Conservation (phyloP, 2,113 vertebrate species). For the Craseonycteris thonglongyai region DNA sequence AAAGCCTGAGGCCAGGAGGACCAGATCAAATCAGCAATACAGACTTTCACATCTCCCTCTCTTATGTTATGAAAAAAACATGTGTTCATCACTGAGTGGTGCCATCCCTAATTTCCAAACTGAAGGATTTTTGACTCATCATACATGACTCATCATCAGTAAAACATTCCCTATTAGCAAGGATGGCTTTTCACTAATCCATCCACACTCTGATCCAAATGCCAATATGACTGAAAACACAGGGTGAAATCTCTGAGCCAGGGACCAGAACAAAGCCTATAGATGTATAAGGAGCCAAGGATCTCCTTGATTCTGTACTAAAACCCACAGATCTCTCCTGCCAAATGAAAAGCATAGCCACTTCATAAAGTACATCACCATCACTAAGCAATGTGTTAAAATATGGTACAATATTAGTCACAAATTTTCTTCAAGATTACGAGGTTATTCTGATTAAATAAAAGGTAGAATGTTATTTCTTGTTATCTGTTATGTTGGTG, state of each 20-base stretch:
- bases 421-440: not conserved
- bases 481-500: not conserved
- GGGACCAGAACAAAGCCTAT: not conserved
- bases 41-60: not conserved
- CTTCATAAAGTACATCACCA: not conserved
- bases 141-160: not conserved
- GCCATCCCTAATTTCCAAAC: not conserved
- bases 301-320: not conserved
- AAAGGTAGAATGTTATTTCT: not conserved
- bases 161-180: not conserved
- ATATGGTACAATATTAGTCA: not conserved
- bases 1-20: not conserved
- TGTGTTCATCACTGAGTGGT: not conserved
- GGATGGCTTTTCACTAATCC: not conserved
- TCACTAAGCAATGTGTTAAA: not conserved
- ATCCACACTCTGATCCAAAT: not conserved
- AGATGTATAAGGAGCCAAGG: not conserved
- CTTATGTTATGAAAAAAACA: not conserved
- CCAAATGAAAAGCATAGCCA: not conserved
- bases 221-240: not conserved
- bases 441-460: not conserved
- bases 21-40: not conserved
- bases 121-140: not conserved
- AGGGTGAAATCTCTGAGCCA: not conserved
- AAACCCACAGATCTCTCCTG: not conserved